phyloP scores from a whole-genome alignment of 2,113 vertebrate genomes.

The Ailuropoda melanoleuca region DNA sequence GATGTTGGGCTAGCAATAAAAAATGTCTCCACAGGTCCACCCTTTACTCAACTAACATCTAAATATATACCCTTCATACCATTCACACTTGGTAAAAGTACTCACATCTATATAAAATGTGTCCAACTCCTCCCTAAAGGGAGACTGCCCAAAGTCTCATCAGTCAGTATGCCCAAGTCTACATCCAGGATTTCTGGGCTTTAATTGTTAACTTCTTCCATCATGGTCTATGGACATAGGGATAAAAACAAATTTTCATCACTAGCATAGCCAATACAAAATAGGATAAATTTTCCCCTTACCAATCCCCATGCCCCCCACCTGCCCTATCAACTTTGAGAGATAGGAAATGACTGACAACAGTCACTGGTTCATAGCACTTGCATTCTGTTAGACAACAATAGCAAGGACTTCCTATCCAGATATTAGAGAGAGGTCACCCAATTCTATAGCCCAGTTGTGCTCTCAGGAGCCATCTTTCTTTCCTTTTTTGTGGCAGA shows the following conservation, averaged over 20 bases:
- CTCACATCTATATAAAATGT: not conserved
- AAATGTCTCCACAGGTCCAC: not conserved
- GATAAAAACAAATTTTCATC: not conserved
- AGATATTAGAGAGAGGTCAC: not conserved
- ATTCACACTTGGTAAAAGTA: not conserved
- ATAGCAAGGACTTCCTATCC: not conserved
- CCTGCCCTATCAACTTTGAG: not conserved
- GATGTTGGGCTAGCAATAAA: not conserved
- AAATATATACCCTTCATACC: not conserved
- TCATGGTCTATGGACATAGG: not conserved
- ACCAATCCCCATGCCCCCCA: too few relatives aligned
- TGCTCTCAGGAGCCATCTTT: not conserved
- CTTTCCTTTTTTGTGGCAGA: not conserved
- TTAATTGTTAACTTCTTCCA: constrained; percentile 5
- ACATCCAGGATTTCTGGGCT: not conserved
- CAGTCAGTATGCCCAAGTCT: not conserved
- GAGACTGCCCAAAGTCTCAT: not conserved
- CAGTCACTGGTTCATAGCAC: not conserved
- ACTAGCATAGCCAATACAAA: not conserved
- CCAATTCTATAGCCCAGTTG: not conserved
- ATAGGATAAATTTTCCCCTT: not conserved
- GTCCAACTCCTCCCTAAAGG: not conserved
- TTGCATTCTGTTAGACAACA: not conserved
- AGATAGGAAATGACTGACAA: not conserved
- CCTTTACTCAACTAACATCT: not conserved